phyloP scores from a whole-genome alignment of 1,140 invertebrate genomes.

The Chlorops oryzae region DNA sequence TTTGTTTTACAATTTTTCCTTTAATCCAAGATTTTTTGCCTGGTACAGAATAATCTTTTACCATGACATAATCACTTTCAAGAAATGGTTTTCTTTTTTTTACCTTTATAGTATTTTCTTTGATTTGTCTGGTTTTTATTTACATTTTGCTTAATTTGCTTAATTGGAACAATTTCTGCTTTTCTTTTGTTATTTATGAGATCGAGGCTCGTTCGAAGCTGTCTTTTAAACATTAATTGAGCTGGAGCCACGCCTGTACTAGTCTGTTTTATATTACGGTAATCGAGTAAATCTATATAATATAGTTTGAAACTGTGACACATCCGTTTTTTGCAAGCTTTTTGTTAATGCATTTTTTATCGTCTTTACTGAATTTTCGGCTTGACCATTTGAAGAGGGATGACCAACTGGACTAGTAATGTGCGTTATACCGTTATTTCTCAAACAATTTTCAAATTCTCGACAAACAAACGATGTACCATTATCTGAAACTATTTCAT shows the following conservation, averaged over 20 bases:
- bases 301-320: neutral
- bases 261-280: neutral
- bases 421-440: constrained; percentile 27
- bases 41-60: no score
- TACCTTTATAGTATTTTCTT: no score
- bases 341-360: neutral
- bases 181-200: neutral
- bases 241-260: neutral
- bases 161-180: neutral
- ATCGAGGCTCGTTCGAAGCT: neutral
- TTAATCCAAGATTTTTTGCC: no score
- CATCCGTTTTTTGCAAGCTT: constrained; percentile 7
- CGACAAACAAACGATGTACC: constrained; percentile 11
- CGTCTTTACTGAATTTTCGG: neutral
- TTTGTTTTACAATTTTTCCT: no score
- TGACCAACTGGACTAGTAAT: constrained; percentile 30
- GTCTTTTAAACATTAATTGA: neutral
- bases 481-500: neutral
- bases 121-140: no score
- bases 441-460: neutral
- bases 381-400: constrained; percentile 35
- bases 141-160: neutral
- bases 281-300: neutral
- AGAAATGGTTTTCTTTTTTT: no score
- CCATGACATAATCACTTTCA: no score